Evolutionary conservation across 2,113 vertebrate species (phyloP).

Genomic region (Anser brachyrhynchus): DNA sequence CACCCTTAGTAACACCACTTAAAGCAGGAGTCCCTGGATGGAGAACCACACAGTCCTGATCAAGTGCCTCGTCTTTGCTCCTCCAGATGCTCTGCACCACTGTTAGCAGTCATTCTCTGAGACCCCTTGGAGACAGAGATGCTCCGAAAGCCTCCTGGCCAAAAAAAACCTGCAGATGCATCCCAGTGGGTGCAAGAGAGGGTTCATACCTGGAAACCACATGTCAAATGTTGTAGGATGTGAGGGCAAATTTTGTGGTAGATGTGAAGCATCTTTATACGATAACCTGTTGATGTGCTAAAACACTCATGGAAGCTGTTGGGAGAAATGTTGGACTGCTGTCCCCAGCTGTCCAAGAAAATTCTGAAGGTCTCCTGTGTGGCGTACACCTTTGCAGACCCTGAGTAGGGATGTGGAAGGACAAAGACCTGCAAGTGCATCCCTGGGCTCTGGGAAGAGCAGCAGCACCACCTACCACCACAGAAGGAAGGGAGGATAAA

Average conservation of each 20-base stretch:
- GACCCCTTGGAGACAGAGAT: neutral
- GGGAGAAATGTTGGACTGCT: neutral
- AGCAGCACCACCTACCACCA: conserved; percentile 48
- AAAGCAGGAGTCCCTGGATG: neutral
- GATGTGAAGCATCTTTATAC: neutral
- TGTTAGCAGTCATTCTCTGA: neutral
- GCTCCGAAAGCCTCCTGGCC: neutral
- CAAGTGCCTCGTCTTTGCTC: neutral
- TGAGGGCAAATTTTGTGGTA: neutral
- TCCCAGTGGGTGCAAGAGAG: neutral
- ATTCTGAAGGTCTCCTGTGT: neutral
- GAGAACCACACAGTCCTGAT: neutral
- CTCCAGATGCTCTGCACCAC: neutral
- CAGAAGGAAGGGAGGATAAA: neutral
- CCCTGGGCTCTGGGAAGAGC: conserved; percentile 1
- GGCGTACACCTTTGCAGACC: neutral
- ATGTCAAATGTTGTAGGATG: neutral
- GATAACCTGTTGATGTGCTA: neutral
- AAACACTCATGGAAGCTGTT: neutral
- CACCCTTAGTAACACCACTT: neutral
- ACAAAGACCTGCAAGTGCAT: neutral
- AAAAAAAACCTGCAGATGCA: neutral
- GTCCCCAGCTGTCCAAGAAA: neutral
- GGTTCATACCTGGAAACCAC: neutral
- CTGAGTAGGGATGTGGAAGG: neutral